Evolutionary conservation across 2,888 invertebrate species (phyloP).

Genomic region (Cataglyphis livida): DNA sequence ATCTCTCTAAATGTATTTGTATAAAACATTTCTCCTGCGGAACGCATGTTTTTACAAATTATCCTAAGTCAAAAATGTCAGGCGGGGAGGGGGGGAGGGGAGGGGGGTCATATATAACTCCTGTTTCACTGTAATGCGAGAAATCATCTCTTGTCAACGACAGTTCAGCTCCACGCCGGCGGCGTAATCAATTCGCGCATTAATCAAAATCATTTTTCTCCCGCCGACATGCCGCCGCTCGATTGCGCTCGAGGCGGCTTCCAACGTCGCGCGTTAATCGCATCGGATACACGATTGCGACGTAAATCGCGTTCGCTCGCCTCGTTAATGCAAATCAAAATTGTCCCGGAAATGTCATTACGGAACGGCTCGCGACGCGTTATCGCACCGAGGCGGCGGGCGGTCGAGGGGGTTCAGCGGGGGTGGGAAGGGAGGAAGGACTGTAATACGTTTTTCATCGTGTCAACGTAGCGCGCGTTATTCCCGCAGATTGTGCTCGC

Average conservation of each 20-base stretch:
- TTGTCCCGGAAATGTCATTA: slow-evolving; percentile 50
- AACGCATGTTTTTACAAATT: background rate
- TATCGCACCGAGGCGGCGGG: background rate
- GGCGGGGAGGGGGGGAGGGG: too few species aligned
- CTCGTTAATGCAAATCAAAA: slow-evolving; percentile 54
- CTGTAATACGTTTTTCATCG: slow-evolving; percentile 45
- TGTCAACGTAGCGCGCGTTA: slow-evolving; percentile 49
- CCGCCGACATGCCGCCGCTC: slow-evolving; percentile 10
- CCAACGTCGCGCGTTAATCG: slow-evolving; percentile 41
- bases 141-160: background rate
- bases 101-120: too few species aligned
- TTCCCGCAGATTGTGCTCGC: slow-evolving; percentile 38
- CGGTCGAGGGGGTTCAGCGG: background rate
- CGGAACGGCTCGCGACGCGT: slow-evolving; percentile 20
- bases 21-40: background rate
- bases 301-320: slow-evolving; percentile 40
- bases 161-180: slow-evolving; percentile 1
- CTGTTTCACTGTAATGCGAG: slow-evolving; percentile 14
- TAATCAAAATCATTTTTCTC: slow-evolving; percentile 20
- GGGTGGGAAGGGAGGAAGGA: background rate
- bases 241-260: slow-evolving; percentile 18
- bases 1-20: background rate
- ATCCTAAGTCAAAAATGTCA: background rate
- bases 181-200: slow-evolving; percentile 29
- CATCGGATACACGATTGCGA: slow-evolving; percentile 44